phyloP scores from a whole-genome alignment of 2,113 vertebrate genomes.

The Numida meleagris region DNA sequence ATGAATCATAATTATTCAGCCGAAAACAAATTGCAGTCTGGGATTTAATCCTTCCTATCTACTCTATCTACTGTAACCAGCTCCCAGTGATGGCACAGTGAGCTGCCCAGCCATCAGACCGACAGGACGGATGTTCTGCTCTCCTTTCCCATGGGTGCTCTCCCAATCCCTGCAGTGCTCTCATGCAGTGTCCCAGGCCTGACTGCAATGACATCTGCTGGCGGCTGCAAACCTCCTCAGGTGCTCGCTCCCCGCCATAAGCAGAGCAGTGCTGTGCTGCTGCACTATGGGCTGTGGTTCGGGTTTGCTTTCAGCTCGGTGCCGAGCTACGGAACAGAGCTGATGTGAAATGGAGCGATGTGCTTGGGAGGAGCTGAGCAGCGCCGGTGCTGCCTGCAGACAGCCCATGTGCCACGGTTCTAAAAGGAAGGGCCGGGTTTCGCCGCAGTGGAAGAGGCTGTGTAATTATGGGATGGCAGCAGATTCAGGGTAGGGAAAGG shows the following conservation, averaged over 20 bases:
- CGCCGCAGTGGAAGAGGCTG: neutral
- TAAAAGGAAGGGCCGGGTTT: neutral
- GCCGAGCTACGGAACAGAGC: neutral
- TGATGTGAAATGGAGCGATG: neutral
- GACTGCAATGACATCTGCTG: slow-evolving; percentile 61
- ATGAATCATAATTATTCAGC: slow-evolving; percentile 53
- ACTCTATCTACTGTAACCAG: slow-evolving; percentile 23
- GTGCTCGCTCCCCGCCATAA: neutral
- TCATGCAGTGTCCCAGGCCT: neutral
- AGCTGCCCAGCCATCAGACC: neutral
- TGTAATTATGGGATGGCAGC: neutral
- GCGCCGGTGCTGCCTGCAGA: neutral
- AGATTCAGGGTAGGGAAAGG: slow-evolving; percentile 16
- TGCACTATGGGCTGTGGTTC: neutral
- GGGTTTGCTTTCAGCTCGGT: neutral
- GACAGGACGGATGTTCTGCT: neutral
- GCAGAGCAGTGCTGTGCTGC: neutral
- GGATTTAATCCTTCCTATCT: slow-evolving; percentile 35
- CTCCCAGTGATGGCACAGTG: neutral
- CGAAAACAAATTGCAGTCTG: slow-evolving; percentile 33
- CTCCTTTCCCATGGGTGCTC: neutral
- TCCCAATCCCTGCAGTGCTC: neutral
- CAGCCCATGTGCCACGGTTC: neutral
- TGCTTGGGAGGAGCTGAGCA: neutral
- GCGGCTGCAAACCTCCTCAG: neutral